These are phyloP conservation scores for Callopanchax toddi DNA, from an alignment of 2,113 vertebrate genomes.

Conservation along the genomic window DNA sequence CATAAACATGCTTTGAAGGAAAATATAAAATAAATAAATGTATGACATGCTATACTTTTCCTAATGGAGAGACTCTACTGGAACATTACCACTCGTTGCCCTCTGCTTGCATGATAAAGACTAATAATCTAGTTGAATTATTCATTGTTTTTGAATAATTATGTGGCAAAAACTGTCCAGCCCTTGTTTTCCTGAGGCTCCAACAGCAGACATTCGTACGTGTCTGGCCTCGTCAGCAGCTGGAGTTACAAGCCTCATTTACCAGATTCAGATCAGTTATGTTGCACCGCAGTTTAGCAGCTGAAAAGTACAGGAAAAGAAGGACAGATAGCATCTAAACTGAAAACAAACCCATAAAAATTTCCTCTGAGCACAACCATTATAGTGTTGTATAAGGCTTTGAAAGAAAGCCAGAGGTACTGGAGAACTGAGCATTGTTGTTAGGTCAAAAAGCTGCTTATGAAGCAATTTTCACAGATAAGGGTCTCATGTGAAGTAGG, in stretches of 20 bases:
- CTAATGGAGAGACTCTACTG: background rate
- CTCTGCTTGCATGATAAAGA: conserved; percentile 1
- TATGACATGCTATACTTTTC: background rate
- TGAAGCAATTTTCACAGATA: conserved; percentile 48
- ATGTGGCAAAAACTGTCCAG: conserved; percentile 34
- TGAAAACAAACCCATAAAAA: conserved; percentile 71
- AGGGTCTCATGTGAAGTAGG: conserved; percentile 33
- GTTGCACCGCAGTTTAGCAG: conserved; percentile 67
- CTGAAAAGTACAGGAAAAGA: conserved; percentile 77
- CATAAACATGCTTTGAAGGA: background rate
- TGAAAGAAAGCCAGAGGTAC: conserved; percentile 47
- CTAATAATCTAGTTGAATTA: conserved; percentile 9
- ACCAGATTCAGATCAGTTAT: conserved; percentile 75
- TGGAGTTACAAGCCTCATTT: conserved; percentile 76
- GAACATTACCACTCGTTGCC: background rate
- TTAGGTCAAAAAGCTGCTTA: conserved; percentile 51
- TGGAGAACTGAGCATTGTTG: conserved; percentile 40
- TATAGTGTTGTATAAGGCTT: conserved; percentile 58
- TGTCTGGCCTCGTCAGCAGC: conserved; percentile 66
- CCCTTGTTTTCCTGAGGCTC: conserved; percentile 29
- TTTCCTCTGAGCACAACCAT: conserved; percentile 52
- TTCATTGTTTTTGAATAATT: conserved; percentile 24
- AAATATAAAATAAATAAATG: background rate
- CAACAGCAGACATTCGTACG: conserved; percentile 35
- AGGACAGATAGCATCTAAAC: conserved; percentile 76